These are phyloP conservation scores for Malaclemys terrapin DNA, from an alignment of 2,113 vertebrate species.

Conservation along the genomic window DNA sequence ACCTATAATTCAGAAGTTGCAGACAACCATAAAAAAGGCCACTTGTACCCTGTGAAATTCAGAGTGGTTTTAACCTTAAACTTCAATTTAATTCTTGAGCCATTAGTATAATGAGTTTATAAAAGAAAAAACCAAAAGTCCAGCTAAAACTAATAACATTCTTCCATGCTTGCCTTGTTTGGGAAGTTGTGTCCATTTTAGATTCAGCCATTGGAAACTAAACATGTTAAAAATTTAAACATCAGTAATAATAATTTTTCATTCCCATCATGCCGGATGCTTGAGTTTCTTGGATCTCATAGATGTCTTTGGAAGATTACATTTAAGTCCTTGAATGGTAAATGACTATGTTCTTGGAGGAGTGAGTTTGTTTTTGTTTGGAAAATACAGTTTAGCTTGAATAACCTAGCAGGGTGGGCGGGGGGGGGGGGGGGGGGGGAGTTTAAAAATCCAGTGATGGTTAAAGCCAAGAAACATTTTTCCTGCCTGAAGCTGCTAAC, in stretches of 20 bases:
- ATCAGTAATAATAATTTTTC: not conserved
- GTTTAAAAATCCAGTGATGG: not conserved
- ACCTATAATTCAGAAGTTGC: not conserved
- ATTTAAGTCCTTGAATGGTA: not conserved
- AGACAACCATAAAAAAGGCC: not conserved
- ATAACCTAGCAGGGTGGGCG: not conserved
- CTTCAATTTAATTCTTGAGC: not conserved
- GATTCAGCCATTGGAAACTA: not conserved
- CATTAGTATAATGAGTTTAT: not conserved
- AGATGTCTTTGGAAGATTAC: accelerated
- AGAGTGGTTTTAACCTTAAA: not conserved
- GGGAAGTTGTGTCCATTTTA: not conserved
- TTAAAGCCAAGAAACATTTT: constrained; percentile 2
- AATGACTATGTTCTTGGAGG: not conserved
- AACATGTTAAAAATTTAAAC: not conserved
- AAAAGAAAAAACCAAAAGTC: not conserved
- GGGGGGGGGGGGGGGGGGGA: too few relatives aligned
- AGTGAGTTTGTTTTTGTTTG: not conserved
- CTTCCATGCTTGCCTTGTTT: not conserved
- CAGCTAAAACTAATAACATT: not conserved
- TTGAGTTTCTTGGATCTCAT: not conserved
- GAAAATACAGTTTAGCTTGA: not conserved
- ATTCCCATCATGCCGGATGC: not conserved
- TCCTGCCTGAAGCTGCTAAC: constrained; percentile 27
- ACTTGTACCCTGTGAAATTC: not conserved